Conservation (phyloP, 23 tunicate genomes). For the Botrylloides violaceus region DNA sequence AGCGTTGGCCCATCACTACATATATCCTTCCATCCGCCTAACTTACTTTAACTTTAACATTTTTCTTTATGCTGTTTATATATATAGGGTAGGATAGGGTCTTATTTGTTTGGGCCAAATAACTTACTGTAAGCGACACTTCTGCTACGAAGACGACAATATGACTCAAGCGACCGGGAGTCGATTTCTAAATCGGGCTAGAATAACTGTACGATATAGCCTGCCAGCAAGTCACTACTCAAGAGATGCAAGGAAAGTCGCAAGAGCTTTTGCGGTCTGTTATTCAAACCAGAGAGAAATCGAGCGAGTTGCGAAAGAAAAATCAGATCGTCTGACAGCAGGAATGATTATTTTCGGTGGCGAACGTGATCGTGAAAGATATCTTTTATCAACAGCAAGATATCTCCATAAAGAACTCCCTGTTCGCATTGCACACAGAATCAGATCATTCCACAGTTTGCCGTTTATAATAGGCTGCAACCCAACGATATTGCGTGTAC, state of each 20-base stretch:
- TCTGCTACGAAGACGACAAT: too few species aligned
- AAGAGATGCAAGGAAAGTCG: constrained; percentile 13
- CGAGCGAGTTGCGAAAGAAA: constrained; percentile 21
- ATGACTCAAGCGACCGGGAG: too few species aligned
- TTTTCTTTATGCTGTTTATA: too few species aligned
- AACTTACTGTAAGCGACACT: too few species aligned
- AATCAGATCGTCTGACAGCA: constrained; percentile 19
- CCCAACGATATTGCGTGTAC: constrained; percentile 10
- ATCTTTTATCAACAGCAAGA: constrained; percentile 15
- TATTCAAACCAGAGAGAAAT: constrained; percentile 24
- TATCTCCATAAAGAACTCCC: constrained; percentile 29
- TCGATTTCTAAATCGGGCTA: too few species aligned
- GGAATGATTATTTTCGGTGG: constrained; percentile 16
- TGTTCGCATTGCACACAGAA: constrained; percentile 25
- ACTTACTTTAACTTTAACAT: too few species aligned
- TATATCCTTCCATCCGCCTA: too few species aligned
- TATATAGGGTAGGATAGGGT: too few species aligned
- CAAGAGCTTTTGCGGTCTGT: constrained; percentile 18
- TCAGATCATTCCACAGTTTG: constrained; percentile 28
- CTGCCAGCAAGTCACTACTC: too few species aligned
- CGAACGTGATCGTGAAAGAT: constrained; percentile 8
- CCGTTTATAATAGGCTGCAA: constrained; percentile 30
- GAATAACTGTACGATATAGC: too few species aligned
- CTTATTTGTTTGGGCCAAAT: too few species aligned
- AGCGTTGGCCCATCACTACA: too few species aligned